Evolutionary conservation across 2,797 vertebrate genomes (phyloP).

Genomic region (Chelon labrosus): DNA sequence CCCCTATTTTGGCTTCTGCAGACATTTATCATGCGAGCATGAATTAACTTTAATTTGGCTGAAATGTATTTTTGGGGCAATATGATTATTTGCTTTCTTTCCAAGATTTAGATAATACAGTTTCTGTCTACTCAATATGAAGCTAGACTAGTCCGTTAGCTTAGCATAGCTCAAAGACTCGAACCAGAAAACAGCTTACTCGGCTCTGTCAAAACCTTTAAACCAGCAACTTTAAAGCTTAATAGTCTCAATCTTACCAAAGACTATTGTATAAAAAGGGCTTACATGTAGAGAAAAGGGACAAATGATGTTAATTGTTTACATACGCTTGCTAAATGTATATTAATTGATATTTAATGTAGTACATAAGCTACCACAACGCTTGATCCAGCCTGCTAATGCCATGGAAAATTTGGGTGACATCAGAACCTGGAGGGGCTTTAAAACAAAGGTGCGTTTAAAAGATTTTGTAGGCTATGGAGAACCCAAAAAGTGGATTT

Average conservation of each 20-base stretch:
- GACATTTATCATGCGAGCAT: slow-evolving; percentile 17
- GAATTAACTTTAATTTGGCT: slow-evolving; percentile 7
- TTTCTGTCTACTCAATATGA: background rate
- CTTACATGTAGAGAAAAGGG: too few relatives aligned
- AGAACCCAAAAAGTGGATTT: background rate
- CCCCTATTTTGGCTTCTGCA: slow-evolving; percentile 7
- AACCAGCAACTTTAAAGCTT: background rate
- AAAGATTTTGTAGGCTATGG: too few relatives aligned
- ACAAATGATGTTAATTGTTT: background rate
- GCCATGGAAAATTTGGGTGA: slow-evolving; percentile 3
- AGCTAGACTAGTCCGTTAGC: background rate
- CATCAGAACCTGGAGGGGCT: background rate
- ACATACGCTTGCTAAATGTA: background rate
- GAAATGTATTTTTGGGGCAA: background rate
- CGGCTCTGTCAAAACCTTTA: background rate
- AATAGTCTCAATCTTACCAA: background rate
- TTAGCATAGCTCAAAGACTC: background rate
- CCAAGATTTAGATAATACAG: background rate
- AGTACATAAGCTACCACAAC: background rate
- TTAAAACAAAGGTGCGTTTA: background rate
- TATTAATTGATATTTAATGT: background rate
- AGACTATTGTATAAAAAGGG: background rate
- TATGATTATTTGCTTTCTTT: background rate
- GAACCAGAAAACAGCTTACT: background rate
- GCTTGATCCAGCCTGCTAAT: background rate